phyloP scores from a whole-genome alignment of 1,140 invertebrate species.

The Drosophila willistoni region DNA sequence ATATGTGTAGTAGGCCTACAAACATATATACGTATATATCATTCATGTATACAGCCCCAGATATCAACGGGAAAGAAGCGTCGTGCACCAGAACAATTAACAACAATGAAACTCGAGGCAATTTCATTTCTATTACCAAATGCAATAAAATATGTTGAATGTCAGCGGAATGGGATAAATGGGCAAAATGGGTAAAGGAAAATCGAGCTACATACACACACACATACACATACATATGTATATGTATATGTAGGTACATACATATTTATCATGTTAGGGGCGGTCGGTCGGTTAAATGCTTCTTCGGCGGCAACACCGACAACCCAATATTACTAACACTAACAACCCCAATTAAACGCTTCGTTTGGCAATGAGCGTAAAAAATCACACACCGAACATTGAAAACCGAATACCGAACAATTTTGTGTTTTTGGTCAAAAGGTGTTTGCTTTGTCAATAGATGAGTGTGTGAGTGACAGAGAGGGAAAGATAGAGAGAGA shows the following conservation, averaged over 20 bases:
- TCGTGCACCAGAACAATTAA: conserved; percentile 46
- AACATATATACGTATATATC: background rate
- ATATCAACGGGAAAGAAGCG: background rate
- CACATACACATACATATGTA: conserved; percentile 14
- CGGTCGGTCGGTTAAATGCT: conserved; percentile 19
- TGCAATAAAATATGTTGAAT: conserved; percentile 74
- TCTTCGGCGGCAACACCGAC: background rate
- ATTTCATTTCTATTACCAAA: conserved; percentile 40
- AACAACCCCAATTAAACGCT: conserved; percentile 80
- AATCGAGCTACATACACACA: conserved; percentile 45
- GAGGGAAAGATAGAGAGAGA: background rate
- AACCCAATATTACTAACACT: conserved; percentile 5
- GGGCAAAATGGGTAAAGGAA: background rate
- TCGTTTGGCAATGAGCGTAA: conserved; percentile 58
- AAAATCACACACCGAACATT: conserved; percentile 51
- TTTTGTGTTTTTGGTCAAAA: conserved; percentile 54
- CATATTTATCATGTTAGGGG: conserved; percentile 30
- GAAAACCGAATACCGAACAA: conserved; percentile 2
- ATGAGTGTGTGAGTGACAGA: background rate
- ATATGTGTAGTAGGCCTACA: conserved; percentile 25
- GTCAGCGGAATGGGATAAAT: conserved; percentile 23
- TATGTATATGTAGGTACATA: too few species aligned
- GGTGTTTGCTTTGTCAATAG: conserved; percentile 65
- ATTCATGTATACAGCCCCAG: conserved; percentile 36
- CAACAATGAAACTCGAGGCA: conserved; percentile 41